Base-by-base conservation (phyloP, 2,888 invertebrate genomes). In the Lithophane ornitopus region DNA sequence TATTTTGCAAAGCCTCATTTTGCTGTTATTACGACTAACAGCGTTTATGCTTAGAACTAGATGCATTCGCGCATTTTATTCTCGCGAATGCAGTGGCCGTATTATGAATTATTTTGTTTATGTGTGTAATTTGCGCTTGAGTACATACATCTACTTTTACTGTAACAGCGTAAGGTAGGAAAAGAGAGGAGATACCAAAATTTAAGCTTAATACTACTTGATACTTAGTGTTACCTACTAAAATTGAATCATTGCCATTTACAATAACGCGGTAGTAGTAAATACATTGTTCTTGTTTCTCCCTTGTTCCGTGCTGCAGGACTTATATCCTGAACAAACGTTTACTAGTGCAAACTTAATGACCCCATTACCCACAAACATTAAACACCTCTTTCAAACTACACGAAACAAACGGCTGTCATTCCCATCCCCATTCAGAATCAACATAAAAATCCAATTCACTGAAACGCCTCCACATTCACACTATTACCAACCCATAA, bases 41-140 rank as follows among this genome's bases (percentile, higher is more conserved):
- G 22, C 22, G 39, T 52, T 52, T 66, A 61, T 56, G 56, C 61
- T 73, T 85, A 82, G 83, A 63, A 70, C 28, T 70, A 75, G 54
- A 68, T 68, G 63, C 69, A 67, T 70, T 52, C 22, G 62, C 28
- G 22, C 44, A 58, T 58, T 85, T 65, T 61, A 34, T 52, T 61
- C 28, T 59, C 28, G 56, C 59, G 22, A 52, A 62, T 54, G 39
- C 12, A 59, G 69, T 12, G 56, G 28, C 49, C 39, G 41, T 76
- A 56, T 49, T 80, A 82, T 85, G 65, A 82, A 82, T 85, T 85
- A 82, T 85, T 85, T 73, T 72, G 78, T 58, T 70, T 73, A 73
- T 46, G 82, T 68, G 61, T 73, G 86, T 73, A 85, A 85, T 77
- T 82, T 82, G 8, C 70, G 58, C 68, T 70, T 54, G 54, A 74